These are phyloP conservation scores for Lycophotia porphyrea DNA, from an alignment of 2,888 invertebrate species.

Conservation along the genomic window DNA sequence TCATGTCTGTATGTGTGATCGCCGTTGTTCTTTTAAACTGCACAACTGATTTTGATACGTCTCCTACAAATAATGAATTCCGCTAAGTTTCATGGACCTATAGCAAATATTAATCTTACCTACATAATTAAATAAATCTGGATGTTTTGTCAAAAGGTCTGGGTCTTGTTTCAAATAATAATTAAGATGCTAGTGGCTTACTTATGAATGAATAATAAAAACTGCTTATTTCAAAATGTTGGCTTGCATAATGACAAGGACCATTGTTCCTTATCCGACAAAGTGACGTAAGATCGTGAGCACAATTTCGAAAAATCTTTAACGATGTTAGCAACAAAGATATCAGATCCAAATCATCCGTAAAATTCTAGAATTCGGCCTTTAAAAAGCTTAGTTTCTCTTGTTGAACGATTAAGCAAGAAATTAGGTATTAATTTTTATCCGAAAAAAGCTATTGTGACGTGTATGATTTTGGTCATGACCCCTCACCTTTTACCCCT, in stretches of 20 bases:
- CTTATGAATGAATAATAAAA: slow-evolving; percentile 13
- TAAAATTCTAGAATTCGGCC: no score
- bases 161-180: not conserved
- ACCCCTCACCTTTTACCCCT: no score
- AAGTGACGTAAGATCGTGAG: not conserved
- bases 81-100: not conserved
- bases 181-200: not conserved
- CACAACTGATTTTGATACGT: not conserved
- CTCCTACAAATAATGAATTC: not conserved
- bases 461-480: no score
- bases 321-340: not conserved
- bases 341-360: not conserved
- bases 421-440: no score
- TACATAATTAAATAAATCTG: not conserved
- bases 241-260: not conserved
- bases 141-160: not conserved
- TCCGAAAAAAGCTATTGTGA: no score
- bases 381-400: no score
- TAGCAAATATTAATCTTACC: not conserved
- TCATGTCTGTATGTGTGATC: not conserved
- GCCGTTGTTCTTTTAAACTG: not conserved
- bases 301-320: not conserved
- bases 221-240: not conserved
- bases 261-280: not conserved
- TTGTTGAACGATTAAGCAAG: no score